Conservation (phyloP, 2,888 invertebrate genomes). For the Seladonia tumulorum region DNA sequence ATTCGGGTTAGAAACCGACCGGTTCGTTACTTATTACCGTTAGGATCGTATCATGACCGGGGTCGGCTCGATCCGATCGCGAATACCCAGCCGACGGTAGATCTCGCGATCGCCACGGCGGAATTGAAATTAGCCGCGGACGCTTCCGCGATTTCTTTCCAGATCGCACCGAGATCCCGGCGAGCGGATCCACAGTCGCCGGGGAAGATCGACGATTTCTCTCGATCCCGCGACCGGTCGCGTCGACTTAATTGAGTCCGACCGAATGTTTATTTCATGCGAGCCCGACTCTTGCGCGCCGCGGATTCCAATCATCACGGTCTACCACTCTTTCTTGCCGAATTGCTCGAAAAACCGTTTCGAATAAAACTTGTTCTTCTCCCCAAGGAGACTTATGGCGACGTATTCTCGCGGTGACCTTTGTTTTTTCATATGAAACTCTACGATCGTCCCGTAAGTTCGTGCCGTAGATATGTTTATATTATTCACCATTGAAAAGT, state of each 20-base stretch:
- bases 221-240: not conserved
- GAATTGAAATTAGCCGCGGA: constrained; percentile 59
- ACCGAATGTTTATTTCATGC: constrained; percentile 38
- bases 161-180: constrained; percentile 14
- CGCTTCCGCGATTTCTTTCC: constrained; percentile 44
- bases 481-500: too few relatives aligned
- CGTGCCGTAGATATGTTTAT: too few relatives aligned
- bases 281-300: constrained; percentile 2
- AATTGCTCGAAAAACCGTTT: not conserved
- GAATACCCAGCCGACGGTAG: constrained; percentile 13
- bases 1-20: constrained; percentile 19
- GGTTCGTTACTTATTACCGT: constrained; percentile 55
- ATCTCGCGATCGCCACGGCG: constrained; percentile 44
- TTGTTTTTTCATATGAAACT: not conserved
- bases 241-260: constrained; percentile 38
- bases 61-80: constrained; percentile 57
- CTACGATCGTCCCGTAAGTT: too few relatives aligned
- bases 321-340: not conserved
- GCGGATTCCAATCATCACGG: not conserved
- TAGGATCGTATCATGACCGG: constrained; percentile 54
- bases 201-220: not conserved
- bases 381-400: not conserved
- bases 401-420: not conserved
- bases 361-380: not conserved
- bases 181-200: not conserved